Evolutionary conservation across 2,113 vertebrate genomes (phyloP).

Genomic region (Holacanthus passer): DNA sequence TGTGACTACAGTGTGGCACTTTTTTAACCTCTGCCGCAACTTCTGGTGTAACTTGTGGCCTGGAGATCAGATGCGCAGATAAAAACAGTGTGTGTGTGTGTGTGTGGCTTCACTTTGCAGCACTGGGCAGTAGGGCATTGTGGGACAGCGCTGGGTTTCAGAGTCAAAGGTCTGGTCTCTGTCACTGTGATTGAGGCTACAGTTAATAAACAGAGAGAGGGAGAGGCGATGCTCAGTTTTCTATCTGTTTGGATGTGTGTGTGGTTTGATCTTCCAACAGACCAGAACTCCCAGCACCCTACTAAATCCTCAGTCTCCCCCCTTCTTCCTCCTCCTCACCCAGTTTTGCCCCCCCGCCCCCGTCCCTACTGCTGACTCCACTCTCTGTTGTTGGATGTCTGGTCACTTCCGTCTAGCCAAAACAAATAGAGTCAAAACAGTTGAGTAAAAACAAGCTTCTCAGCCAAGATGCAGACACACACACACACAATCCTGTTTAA

Average conservation of each 20-base stretch:
- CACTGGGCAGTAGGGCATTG: conserved; percentile 27
- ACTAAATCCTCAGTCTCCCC: conserved; percentile 52
- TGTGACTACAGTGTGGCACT: conserved; percentile 49
- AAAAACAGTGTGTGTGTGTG: conserved; percentile 28
- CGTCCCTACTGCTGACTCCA: conserved; percentile 27
- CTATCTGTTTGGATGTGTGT: conserved; percentile 53
- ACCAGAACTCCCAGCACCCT: conserved; percentile 44
- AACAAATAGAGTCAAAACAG: conserved; percentile 64
- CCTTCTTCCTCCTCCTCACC: neutral
- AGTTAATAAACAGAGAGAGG: conserved; percentile 75
- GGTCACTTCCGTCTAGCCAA: conserved; percentile 44
- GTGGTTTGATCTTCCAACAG: conserved; percentile 44
- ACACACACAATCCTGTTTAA: conserved; percentile 4
- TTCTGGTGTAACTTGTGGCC: conserved; percentile 35
- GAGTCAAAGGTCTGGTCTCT: conserved; percentile 74
- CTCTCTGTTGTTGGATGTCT: conserved; percentile 54
- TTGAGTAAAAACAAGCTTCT: conserved; percentile 35
- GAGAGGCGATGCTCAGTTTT: conserved; percentile 59
- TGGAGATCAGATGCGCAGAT: conserved; percentile 56
- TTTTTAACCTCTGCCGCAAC: conserved; percentile 48
- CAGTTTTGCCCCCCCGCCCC: neutral
- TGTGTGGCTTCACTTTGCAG: conserved; percentile 2
- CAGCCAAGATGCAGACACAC: conserved; percentile 15
- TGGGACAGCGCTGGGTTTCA: conserved; percentile 48
- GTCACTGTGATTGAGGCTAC: conserved; percentile 69